These are phyloP conservation scores for Erinaceus europaeus DNA, from an alignment of 2,113 vertebrate genomes.

Conservation along the genomic window DNA sequence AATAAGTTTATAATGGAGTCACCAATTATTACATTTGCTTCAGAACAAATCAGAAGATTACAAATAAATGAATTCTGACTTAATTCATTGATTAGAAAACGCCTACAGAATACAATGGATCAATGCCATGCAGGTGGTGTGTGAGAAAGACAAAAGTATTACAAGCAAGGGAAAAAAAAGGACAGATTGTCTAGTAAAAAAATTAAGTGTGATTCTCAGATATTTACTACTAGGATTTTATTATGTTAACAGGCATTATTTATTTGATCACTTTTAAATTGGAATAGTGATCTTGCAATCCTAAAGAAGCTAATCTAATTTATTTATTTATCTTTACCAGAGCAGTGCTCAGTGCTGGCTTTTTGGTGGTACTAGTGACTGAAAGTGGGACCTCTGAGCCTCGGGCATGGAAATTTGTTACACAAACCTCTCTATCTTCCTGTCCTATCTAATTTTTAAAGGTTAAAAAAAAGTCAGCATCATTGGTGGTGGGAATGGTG, in stretches of 20 bases:
- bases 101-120: neutral
- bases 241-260: neutral
- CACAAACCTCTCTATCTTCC: too few relatives aligned
- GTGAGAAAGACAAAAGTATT: neutral
- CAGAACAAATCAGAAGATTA: conserved; percentile 28
- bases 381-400: too few relatives aligned
- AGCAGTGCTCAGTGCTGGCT: too few relatives aligned
- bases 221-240: conserved; percentile 2
- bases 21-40: neutral
- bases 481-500: too few relatives aligned
- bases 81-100: conserved; percentile 20
- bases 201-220: neutral
- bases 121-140: neutral
- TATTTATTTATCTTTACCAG: too few relatives aligned
- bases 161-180: neutral
- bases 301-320: neutral
- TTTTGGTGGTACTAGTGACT: too few relatives aligned
- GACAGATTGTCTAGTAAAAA: conserved; percentile 6
- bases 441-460: too few relatives aligned
- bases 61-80: conserved; percentile 27
- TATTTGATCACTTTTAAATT: neutral
- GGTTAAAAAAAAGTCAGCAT: too few relatives aligned
- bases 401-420: too few relatives aligned
- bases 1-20: neutral
- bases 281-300: neutral